A percentile compares a stretch with the other conserved stretches of the same genome.
Conservation (phyloP, 2,113 vertebrate genomes). For the Boulengeromyrus knoepffleri region DNA sequence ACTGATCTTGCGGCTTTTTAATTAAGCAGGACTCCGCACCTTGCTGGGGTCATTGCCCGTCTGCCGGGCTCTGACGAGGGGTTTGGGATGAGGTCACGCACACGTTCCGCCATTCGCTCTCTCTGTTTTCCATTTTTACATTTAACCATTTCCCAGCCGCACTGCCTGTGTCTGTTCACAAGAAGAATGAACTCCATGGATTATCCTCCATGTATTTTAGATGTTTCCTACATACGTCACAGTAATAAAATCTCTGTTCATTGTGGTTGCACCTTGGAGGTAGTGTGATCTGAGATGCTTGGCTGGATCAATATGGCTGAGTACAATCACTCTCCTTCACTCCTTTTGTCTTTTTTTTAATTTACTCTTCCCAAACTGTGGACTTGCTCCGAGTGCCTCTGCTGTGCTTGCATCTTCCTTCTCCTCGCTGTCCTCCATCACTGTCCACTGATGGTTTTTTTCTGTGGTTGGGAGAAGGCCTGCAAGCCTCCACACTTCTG, state of each 20-base stretch:
- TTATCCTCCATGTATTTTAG: not conserved
- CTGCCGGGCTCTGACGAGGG: constrained; percentile 53
- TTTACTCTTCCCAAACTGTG: constrained; percentile 72
- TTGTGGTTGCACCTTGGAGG: constrained; percentile 36
- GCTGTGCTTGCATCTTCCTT: constrained; percentile 76
- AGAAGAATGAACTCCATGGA: not conserved
- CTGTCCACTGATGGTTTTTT: constrained; percentile 72
- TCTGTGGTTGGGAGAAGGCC: constrained; percentile 62
- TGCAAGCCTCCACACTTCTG: constrained; percentile 85
- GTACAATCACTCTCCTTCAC: constrained; percentile 62
- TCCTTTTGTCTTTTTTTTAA: constrained; percentile 69
- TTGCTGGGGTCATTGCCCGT: constrained; percentile 64
- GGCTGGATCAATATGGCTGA: constrained; percentile 63
- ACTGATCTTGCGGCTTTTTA: constrained; percentile 70
- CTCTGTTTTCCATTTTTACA: not conserved
- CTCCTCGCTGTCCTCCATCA: constrained; percentile 75
- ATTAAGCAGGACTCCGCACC: constrained; percentile 68
- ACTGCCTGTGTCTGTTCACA: not conserved
- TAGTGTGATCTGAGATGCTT: constrained; percentile 59
- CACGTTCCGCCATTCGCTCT: not conserved
- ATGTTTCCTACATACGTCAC: not conserved
- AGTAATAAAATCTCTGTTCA: constrained; percentile 29
- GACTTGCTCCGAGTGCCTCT: constrained; percentile 62
- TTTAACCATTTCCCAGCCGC: not conserved
- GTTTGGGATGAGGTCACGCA: constrained; percentile 67